Conservation (phyloP, 2,797 vertebrate species). For the Mycteria americana region DNA sequence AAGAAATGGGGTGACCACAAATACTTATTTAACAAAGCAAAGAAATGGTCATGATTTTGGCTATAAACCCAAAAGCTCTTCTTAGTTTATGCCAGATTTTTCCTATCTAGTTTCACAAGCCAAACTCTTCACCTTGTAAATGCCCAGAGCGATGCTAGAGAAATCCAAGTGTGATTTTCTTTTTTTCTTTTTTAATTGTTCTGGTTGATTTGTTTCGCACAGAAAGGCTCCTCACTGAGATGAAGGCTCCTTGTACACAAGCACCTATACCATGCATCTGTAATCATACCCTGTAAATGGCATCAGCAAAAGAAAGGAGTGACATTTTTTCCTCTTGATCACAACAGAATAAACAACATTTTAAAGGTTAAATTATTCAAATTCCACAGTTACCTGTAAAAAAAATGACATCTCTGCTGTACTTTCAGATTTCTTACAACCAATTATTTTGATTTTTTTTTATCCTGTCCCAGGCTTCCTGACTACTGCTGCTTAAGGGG, state of each 20-base stretch:
- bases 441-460: constrained; percentile 66
- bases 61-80: not conserved
- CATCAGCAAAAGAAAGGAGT: constrained; percentile 70
- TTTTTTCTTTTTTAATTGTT: not conserved
- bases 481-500: constrained; percentile 30
- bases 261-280: constrained; percentile 43
- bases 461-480: constrained; percentile 9
- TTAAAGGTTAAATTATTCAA: constrained; percentile 80
- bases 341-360: constrained; percentile 73
- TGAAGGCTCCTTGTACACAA: constrained; percentile 45
- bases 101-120: not conserved
- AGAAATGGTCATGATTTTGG: not conserved
- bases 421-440: constrained; percentile 59
- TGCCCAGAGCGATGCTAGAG: not conserved
- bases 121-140: not conserved
- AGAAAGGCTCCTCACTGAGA: not conserved
- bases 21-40: not conserved
- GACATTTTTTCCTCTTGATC: constrained; percentile 75
- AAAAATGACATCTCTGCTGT: constrained; percentile 41
- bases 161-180: not conserved
- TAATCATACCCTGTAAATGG: constrained; percentile 69
- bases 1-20: not conserved
- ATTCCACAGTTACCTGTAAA: constrained; percentile 51
- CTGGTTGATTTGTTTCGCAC: not conserved
- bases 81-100: not conserved